phyloP scores from a whole-genome alignment of 2,797 vertebrate species.

The Sibirionetta formosa region DNA sequence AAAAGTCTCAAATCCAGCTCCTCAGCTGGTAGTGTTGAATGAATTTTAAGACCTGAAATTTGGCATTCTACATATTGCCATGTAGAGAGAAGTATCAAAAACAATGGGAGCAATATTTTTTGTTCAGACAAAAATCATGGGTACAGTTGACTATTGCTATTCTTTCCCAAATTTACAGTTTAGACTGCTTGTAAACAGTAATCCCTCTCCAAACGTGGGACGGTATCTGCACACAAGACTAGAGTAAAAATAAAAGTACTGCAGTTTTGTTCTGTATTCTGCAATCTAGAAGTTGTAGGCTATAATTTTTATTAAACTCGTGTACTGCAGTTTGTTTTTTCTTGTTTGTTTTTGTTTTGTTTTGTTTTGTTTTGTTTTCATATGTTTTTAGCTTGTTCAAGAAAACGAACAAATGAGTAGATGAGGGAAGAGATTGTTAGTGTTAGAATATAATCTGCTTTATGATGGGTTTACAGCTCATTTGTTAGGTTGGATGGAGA shows the following conservation, averaged over 20 bases:
- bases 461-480: background rate
- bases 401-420: background rate
- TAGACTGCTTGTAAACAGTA: background rate
- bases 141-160: background rate
- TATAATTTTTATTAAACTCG: background rate
- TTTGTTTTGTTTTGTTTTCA: too few species aligned
- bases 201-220: background rate
- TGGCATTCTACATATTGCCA: background rate
- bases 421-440: background rate
- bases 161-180: background rate
- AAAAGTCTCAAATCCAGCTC: background rate
- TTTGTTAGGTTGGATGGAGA: too few species aligned
- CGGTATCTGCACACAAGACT: background rate
- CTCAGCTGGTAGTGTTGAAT: background rate
- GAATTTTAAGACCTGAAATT: background rate
- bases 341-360: background rate
- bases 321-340: background rate
- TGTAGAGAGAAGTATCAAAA: background rate
- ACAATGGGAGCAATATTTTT: background rate
- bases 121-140: background rate
- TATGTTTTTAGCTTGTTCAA: background rate
- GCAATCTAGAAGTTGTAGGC: background rate
- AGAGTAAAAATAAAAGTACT: background rate
- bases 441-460: background rate
- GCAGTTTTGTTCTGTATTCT: background rate